Evolutionary conservation across 2,888 invertebrate genomes (phyloP).

Genomic region (Amiota minor): DNA sequence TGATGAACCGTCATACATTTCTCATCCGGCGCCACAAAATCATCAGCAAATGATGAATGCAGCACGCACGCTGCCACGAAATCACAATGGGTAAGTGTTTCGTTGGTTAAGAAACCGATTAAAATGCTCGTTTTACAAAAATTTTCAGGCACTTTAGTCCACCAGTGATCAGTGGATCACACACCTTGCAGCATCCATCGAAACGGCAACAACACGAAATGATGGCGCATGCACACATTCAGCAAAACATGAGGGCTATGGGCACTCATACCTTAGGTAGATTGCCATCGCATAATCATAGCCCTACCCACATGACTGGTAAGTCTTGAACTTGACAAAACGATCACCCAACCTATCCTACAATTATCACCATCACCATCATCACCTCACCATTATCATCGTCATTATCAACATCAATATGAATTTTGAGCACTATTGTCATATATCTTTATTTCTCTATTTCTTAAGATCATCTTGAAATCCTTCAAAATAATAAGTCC

Average conservation of each 20-base stretch:
- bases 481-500: too few relatives aligned
- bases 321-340: constrained; percentile 50
- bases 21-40: constrained; percentile 74
- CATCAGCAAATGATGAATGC: constrained; percentile 75
- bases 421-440: constrained; percentile 27
- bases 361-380: constrained; percentile 36
- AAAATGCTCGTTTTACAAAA: constrained; percentile 18
- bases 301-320: constrained; percentile 76
- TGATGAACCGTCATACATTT: constrained; percentile 82
- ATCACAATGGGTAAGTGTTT: constrained; percentile 72
- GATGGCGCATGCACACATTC: constrained; percentile 75
- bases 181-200: constrained; percentile 73
- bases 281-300: constrained; percentile 78
- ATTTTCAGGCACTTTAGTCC: constrained; percentile 72
- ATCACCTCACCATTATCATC: constrained; percentile 22
- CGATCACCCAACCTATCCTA: constrained; percentile 30
- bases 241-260: constrained; percentile 75
- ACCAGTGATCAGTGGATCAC: constrained; percentile 73
- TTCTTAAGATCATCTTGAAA: neutral
- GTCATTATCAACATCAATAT: too few relatives aligned
- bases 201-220: constrained; percentile 73
- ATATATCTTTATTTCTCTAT: neutral
- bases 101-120: constrained; percentile 25
- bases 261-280: constrained; percentile 81
- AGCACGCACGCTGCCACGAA: constrained; percentile 75